phyloP scores from a whole-genome alignment of 2,888 invertebrate species.

The Hypselothyrea guttata region DNA sequence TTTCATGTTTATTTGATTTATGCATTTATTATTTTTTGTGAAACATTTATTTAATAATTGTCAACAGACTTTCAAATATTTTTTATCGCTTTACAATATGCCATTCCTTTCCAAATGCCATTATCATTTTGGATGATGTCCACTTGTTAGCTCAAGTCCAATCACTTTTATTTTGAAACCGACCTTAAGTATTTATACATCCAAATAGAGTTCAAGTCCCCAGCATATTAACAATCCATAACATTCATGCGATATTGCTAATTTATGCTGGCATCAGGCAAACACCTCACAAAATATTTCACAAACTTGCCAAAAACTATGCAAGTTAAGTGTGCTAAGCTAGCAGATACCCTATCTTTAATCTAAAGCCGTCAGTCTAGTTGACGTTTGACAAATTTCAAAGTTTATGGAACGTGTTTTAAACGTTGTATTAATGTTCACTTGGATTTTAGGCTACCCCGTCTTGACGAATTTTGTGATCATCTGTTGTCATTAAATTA shows the following conservation, averaged over 20 bases:
- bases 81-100: not conserved
- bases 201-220: conserved; percentile 5
- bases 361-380: no score
- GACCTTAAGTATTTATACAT: conserved; percentile 45
- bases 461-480: no score
- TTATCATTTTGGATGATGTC: conserved; percentile 6
- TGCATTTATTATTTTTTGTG: not conserved
- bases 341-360: conserved; percentile 14
- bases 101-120: conserved; percentile 38
- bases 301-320: conserved; percentile 12
- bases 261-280: conserved; percentile 59
- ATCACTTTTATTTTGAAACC: conserved; percentile 22
- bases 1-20: not conserved
- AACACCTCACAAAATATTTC: conserved; percentile 27
- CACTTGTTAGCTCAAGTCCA: conserved; percentile 17
- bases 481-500: conserved; percentile 31
- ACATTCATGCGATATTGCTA: conserved; percentile 51
- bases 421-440: no score
- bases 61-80: conserved; percentile 10
- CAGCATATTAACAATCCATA: conserved; percentile 39
- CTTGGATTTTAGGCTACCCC: no score
- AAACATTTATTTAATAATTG: not conserved
- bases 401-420: no score
- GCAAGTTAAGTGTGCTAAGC: no score
- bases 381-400: not conserved